Percentiles rank a stretch among this genome's conserved stretches.
These are phyloP conservation scores for Enteromius argenteus DNA, from an alignment of 2,797 vertebrate species.

Conservation along the genomic window DNA sequence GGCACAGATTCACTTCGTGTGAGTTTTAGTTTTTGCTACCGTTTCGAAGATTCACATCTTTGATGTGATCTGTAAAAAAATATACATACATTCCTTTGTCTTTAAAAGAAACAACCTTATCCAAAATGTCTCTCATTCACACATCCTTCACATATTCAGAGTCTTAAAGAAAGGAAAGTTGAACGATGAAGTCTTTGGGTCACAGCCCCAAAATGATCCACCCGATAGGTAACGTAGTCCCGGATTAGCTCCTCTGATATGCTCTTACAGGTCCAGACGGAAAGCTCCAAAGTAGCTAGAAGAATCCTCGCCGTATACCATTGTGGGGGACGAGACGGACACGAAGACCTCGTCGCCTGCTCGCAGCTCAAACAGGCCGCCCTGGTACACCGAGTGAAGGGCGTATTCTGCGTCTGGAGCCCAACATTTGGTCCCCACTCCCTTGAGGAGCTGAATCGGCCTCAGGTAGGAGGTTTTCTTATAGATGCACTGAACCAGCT, in stretches of 20 bases:
- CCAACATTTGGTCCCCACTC: constrained; percentile 91
- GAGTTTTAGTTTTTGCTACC: constrained; percentile 63
- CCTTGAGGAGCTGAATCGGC: constrained; percentile 88
- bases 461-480: constrained; percentile 85
- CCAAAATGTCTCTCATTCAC: constrained; percentile 37
- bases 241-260: constrained; percentile 2
- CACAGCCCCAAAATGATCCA: constrained; percentile 13
- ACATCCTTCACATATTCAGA: constrained; percentile 50
- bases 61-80: constrained; percentile 61
- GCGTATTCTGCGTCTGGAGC: constrained; percentile 86
- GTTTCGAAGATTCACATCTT: constrained; percentile 62
- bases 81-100: constrained; percentile 77
- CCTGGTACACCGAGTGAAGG: constrained; percentile 90
- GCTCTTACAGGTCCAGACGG: constrained; percentile 83
- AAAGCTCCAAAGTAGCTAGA: constrained; percentile 90
- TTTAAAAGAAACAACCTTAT: constrained; percentile 47
- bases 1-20: constrained; percentile 47
- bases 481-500: constrained; percentile 90
- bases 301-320: constrained; percentile 81
- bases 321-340: constrained; percentile 84
- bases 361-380: constrained; percentile 88
- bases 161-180: constrained; percentile 50
- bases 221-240: constrained; percentile 53
- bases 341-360: constrained; percentile 89
- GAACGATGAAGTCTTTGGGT: constrained; percentile 40